Percentiles rank a stretch among this genome's conserved stretches.
Evolutionary conservation across 2,888 invertebrate species (phyloP).

Genomic region (Linnaemya tessellans): DNA sequence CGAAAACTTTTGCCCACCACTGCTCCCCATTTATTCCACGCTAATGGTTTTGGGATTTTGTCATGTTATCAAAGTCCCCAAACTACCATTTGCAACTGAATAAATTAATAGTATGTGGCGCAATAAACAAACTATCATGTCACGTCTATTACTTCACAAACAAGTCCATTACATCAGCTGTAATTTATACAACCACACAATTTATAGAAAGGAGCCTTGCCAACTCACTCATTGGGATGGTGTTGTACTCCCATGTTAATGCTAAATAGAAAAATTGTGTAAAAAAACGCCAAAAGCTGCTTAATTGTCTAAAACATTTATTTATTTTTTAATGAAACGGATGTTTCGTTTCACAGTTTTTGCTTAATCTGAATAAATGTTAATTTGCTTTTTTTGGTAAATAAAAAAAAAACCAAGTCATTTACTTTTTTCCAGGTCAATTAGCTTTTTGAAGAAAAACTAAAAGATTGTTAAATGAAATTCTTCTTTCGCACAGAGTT

Average conservation of each 20-base stretch:
- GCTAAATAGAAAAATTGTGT: constrained; percentile 3
- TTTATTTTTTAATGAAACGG: background rate
- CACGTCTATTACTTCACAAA: constrained; percentile 5
- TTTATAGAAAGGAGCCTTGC: constrained; percentile 17
- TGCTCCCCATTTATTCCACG: background rate
- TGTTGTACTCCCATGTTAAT: background rate
- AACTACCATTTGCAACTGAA: constrained; percentile 64
- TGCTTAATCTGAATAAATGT: background rate
- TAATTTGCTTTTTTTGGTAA: background rate
- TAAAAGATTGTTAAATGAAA: background rate
- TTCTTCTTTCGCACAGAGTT: background rate
- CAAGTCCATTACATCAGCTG: background rate
- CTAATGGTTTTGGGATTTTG: background rate
- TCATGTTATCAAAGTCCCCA: constrained; percentile 34
- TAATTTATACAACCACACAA: background rate
- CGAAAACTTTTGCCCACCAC: background rate
- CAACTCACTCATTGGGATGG: background rate
- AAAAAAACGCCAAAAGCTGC: background rate
- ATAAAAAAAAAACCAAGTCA: background rate
- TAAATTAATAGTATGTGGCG: constrained; percentile 55
- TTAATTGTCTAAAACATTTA: background rate
- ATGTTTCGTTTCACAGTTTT: background rate
- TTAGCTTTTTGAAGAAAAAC: background rate
- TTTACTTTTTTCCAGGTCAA: background rate
- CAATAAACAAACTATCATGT: constrained; percentile 42